These are phyloP conservation scores for Andrena minutula DNA, from an alignment of 2,888 invertebrate genomes.

Conservation along the genomic window DNA sequence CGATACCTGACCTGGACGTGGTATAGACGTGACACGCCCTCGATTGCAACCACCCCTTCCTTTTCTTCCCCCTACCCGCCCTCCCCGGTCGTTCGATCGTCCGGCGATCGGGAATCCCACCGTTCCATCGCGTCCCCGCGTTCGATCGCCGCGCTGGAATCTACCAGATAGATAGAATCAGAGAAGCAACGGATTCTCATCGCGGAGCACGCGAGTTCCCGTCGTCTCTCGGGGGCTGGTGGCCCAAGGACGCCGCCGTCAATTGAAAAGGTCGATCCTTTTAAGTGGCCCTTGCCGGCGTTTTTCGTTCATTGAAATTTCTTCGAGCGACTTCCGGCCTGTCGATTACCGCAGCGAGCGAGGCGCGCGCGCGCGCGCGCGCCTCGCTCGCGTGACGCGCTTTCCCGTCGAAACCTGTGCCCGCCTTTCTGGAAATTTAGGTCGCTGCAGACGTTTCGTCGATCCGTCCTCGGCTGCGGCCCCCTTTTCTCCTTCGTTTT, in stretches of 20 bases:
- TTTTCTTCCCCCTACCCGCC: slow-evolving; percentile 1
- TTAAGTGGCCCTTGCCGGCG: slow-evolving; percentile 81
- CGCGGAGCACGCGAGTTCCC: slow-evolving; percentile 41
- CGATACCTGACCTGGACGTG: slow-evolving; percentile 2
- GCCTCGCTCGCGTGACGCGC: slow-evolving; percentile 7
- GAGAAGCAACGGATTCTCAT: background rate
- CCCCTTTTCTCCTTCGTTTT: background rate
- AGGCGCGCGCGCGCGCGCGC: slow-evolving; percentile 4
- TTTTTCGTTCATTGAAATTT: slow-evolving; percentile 83
- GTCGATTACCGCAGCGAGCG: slow-evolving; percentile 44
- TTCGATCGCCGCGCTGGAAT: background rate
- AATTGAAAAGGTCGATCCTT: slow-evolving; percentile 84
- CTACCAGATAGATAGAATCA: background rate
- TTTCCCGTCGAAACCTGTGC: slow-evolving; percentile 1
- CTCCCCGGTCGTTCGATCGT: slow-evolving; percentile 4
- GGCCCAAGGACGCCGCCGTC: slow-evolving; percentile 79
- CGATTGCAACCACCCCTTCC: slow-evolving; percentile 28
- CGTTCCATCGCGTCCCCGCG: too few relatives aligned
- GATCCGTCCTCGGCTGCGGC: background rate
- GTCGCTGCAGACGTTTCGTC: slow-evolving; percentile 22
- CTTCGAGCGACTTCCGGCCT: slow-evolving; percentile 73
- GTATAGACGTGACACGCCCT: slow-evolving; percentile 53
- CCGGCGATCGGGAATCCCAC: background rate
- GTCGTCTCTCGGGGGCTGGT: slow-evolving; percentile 62
- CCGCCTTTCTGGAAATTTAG: slow-evolving; percentile 29